Evolutionary conservation across 1,140 invertebrate genomes (phyloP), one percentile per base, ranked within the genome.

Genomic region (Nomia melanderi): DNA sequence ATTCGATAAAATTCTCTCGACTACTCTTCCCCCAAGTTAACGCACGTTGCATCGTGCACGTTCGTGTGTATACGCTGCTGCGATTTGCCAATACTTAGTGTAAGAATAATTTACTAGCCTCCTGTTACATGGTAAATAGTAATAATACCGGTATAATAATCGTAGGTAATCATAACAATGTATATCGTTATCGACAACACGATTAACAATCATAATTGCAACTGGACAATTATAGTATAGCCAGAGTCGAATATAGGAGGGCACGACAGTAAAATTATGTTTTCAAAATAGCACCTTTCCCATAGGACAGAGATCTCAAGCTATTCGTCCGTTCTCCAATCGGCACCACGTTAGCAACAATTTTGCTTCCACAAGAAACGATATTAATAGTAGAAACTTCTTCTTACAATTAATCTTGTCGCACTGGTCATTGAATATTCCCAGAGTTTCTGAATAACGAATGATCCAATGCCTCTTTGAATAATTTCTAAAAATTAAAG

Each of bases 211-310:
- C 50, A 66, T 63, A 63, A 69, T 82, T 72, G 56, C 53, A 78
- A 47, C 5, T 59, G 44, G 64, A 50, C 25, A 47, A 83, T 82
- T 44, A 29, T 71, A 71, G 62, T 54, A 41, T 31, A 71, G 78
- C 23, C 17, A 36, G 69, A 74, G 76, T 47, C 29, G 50, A 83
- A 53, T 74, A 63, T 66, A 65, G 25, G 44, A 77, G 50, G 47
- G 71, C 56, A 17, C 62, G 53, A 78, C 17, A 33, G 29, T 77
- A 82, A 82, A 78, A 84, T 60, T 47, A 83, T 60, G 39, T 73
- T 77, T 31, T 62, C 56, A 80, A 84, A 83, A 80, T 84, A 84
- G 81, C 82, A 84, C 82, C 82, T 83, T 83, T 73, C 67, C 41
- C 39, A 72, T 66, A 56, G 44, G 9, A 57, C 41, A 44, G 57